Base-by-base conservation (phyloP, 1,140 invertebrate genomes). In the Apis florea region DNA sequence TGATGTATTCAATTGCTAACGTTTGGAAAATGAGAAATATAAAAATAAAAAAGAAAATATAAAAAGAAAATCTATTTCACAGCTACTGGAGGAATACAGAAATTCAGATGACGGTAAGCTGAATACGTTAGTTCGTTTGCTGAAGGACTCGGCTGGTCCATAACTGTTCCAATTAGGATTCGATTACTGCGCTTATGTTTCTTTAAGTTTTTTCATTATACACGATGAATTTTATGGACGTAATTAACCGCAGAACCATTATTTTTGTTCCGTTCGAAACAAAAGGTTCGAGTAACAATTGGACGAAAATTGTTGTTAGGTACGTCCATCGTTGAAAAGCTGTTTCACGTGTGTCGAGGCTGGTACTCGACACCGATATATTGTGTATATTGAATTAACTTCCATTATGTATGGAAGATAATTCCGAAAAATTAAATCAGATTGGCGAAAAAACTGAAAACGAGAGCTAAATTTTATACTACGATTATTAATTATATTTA, bases 41-140 rank as follows among this genome's bases (percentile, higher is more conserved):
- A 61, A n/a, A 24, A 13, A 11, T 8, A 12, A 51, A 11, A 75
- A 24, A 8, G 8, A 49, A 19, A 54, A 78, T 47, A 17, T 8
- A 31, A 63, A 26, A 0, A n/a, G n/a, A 31, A 63, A 31, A 17
- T 56, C n/a, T 86, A 79, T 85, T 88, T 93, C 91, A 56, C 93
- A 96, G 96, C 92, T 96, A 61, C 90, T 96, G 67, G 95, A 96
- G 85, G 95, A 96, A 83, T 96, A 96, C 90, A 94, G 93, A 90
- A 94, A 94, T 83, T 96, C 96, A 8, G 94, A 95, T 67, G 93
- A 94, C 72, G 95, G 95, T 64, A 95, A 95, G 85, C 92, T 92
- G 15, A 95, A 95, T 91, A 94, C 94, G 72, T 87, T 96, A 79
- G 94, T 96, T 51, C 92, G 92, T 80, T 85, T 95, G 51, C 87